Base-by-base conservation (phyloP, 1,140 invertebrate genomes). In the Orius insidiosus region DNA sequence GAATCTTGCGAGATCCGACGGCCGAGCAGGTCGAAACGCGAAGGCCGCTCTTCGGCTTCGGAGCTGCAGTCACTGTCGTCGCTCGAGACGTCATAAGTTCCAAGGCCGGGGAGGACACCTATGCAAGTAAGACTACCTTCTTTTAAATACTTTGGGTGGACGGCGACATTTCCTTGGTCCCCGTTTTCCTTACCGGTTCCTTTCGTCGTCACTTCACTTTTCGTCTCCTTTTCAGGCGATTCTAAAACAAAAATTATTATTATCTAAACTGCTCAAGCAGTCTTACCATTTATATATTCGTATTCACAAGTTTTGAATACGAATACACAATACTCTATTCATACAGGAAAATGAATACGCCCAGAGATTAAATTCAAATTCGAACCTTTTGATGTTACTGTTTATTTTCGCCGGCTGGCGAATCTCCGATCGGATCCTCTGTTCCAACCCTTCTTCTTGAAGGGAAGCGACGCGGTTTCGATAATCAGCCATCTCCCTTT, bases 401-500 rank as follows among this genome's bases (percentile, higher is more conserved):
- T 64, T 57, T 15, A 47, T 2, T 53, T 60, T 59, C n/a, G 54
- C 48, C 16, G 43, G 55, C 11, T 56, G 52, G 50, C 64, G 68
- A 16, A 72, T 65, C 58, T 75, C 72, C 38, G 67, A 64, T 43
- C 69, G 67, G 34, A 76, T 60, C 49, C 68, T 66, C 53, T 83
- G 69, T 53, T 83, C 75, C 36, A 79, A 60, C 38, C 71, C 68
- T 60, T 78, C 73, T 60, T 85, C 83, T 47, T 85, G 76, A 5
- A 88, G 59, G 47, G 71, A 75, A n/a, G 80, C 79, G 6, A 88
- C 83, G 32, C 66, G 64, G 56, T 70, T 78, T 62, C 86, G 76
- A 60, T 84, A 93, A 58, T 88, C 85, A 52, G 75, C 68, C 55
- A 92, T 73, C 60, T 87, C 82, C 52, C 73, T 68, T 54, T 78